phyloP scores from a whole-genome alignment of 2,888 invertebrate species.

The Hirudinaria manillensis region DNA sequence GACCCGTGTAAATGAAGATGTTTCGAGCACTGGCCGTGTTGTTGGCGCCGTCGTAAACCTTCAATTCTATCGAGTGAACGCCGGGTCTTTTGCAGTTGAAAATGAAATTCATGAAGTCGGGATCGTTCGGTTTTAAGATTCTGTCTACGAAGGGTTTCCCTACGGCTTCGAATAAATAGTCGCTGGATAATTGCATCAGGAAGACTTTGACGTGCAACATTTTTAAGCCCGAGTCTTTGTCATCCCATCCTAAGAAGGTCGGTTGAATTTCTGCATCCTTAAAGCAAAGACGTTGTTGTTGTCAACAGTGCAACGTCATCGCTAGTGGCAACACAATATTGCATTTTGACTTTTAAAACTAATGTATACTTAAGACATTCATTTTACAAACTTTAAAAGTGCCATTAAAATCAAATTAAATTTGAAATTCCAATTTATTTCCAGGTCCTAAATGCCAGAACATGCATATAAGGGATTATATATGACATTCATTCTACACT shows the following conservation, averaged over 20 bases:
- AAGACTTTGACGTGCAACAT: neutral
- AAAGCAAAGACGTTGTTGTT: too few species aligned
- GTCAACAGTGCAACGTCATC: too few species aligned
- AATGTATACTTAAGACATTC: too few species aligned
- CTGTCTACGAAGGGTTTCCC: neutral
- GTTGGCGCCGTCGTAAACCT: slow-evolving; percentile 23
- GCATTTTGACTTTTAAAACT: too few species aligned
- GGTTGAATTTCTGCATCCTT: neutral
- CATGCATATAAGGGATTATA: too few species aligned
- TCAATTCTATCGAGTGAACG: slow-evolving; percentile 31
- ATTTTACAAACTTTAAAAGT: too few species aligned
- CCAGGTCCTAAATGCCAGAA: too few species aligned
- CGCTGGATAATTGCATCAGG: neutral
- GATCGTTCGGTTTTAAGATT: neutral
- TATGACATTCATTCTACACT: neutral
- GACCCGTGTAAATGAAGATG: slow-evolving; percentile 21
- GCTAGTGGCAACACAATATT: too few species aligned
- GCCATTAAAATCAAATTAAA: too few species aligned
- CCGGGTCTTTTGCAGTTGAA: slow-evolving; percentile 21
- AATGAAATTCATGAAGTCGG: slow-evolving; percentile 14
- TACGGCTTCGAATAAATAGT: neutral
- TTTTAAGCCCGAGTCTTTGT: neutral
- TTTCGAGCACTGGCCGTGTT: slow-evolving; percentile 28
- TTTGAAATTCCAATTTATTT: too few species aligned
- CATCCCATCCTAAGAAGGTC: neutral